A percentile compares a stretch with the other conserved stretches of the same genome.
Evolutionary conservation across 64 coral and sea anemone species (phyloP).

Genomic region (Catalaphyllia jardinei): DNA sequence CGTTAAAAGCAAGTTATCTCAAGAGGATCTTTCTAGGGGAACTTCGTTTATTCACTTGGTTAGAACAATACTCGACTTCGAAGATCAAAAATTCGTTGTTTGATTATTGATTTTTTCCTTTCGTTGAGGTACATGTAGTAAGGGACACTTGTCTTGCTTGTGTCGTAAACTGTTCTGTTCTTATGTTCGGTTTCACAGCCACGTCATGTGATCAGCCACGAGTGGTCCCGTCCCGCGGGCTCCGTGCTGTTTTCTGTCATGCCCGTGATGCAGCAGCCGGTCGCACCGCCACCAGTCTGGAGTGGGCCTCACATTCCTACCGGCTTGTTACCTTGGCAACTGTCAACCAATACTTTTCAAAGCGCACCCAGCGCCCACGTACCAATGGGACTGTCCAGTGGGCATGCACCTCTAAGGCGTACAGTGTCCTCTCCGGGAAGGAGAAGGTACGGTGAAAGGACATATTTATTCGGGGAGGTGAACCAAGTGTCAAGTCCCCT

Average conservation of each 20-base stretch:
- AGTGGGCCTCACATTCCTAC: conserved; percentile 85
- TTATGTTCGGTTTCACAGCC: conserved; percentile 35
- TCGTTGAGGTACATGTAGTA: too few species aligned
- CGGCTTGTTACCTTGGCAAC: conserved; percentile 86
- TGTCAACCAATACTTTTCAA: conserved; percentile 18
- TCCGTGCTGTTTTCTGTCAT: conserved; percentile 93
- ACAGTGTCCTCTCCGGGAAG: conserved; percentile 59
- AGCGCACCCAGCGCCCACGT: neutral
- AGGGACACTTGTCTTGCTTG: neutral
- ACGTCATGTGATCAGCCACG: conserved; percentile 77
- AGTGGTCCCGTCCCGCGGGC: conserved; percentile 85
- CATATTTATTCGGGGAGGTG: conserved; percentile 33
- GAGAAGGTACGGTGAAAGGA: conserved; percentile 10
- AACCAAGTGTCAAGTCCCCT: conserved; percentile 22
- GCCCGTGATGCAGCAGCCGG: conserved; percentile 90
- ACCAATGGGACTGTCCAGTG: neutral
- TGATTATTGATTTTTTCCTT: too few species aligned
- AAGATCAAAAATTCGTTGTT: too few species aligned
- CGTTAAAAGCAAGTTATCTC: neutral
- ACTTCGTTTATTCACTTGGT: too few species aligned
- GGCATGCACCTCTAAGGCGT: conserved; percentile 27
- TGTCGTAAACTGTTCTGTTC: neutral
- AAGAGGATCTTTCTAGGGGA: neutral
- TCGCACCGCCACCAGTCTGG: conserved; percentile 83
- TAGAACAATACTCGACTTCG: too few species aligned